Conservation (phyloP, 2,113 vertebrate species). For the Ariopsis seemanni region DNA sequence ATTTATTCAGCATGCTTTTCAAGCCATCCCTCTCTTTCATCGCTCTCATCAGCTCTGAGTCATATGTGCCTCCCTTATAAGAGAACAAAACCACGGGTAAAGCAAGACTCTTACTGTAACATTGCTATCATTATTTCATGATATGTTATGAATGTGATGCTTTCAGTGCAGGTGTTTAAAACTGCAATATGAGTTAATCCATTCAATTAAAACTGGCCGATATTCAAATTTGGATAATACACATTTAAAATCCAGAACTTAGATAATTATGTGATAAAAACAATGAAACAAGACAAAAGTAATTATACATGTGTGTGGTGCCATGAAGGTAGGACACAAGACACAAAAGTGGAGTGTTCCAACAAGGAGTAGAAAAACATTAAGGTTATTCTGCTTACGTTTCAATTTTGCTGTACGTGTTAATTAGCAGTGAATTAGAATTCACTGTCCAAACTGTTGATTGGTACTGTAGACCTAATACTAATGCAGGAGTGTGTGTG, state of each 20-base stretch:
- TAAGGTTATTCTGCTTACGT: background rate
- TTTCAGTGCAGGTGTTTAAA: background rate
- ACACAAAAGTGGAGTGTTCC: background rate
- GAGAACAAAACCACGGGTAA: background rate
- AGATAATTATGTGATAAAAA: background rate
- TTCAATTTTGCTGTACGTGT: background rate
- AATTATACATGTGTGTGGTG: background rate
- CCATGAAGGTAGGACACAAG: background rate
- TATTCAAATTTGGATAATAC: background rate
- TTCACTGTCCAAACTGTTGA: no score
- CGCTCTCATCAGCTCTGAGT: constrained; percentile 71
- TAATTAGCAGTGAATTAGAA: background rate
- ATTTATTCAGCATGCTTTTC: constrained; percentile 73
- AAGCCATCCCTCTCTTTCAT: constrained; percentile 74
- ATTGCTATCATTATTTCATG: background rate
- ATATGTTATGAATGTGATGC: background rate
- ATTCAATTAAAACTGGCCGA: background rate
- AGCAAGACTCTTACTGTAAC: background rate
- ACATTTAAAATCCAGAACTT: background rate
- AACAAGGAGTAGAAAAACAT: background rate
- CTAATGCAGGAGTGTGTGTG: background rate
- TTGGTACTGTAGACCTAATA: no score
- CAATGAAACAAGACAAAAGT: no score
- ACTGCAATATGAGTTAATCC: background rate
- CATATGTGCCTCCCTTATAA: constrained; percentile 66